A percentile compares a stretch with the other conserved stretches of the same genome.
phyloP scores from a whole-genome alignment of 2,888 invertebrate species.

The Polydrusus tereticollis region DNA sequence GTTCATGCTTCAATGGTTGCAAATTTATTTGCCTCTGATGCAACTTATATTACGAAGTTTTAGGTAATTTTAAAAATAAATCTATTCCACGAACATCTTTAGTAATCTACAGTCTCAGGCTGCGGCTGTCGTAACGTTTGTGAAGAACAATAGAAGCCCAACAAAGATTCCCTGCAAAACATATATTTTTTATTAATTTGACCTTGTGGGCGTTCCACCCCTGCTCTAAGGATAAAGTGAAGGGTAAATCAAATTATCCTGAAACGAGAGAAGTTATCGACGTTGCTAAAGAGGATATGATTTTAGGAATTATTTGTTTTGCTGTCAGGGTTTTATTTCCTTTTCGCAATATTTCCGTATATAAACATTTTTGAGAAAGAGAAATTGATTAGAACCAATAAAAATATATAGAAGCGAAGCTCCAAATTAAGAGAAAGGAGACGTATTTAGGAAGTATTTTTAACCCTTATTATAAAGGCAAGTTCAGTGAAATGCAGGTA shows the following conservation, averaged over 20 bases:
- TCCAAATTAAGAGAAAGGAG: background rate
- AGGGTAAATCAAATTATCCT: slow-evolving; percentile 5
- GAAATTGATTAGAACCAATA: background rate
- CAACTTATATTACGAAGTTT: slow-evolving; percentile 24
- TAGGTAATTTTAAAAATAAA: slow-evolving; percentile 10
- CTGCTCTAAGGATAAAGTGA: slow-evolving; percentile 2
- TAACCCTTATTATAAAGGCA: too few relatives aligned
- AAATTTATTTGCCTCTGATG: slow-evolving; percentile 33
- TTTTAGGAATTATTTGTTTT: slow-evolving; percentile 7
- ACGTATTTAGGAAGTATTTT: too few relatives aligned
- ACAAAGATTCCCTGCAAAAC: too few relatives aligned
- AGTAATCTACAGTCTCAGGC: background rate
- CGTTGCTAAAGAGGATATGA: background rate
- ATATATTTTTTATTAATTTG: background rate
- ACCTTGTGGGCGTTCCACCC: background rate
- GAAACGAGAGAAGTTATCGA: slow-evolving; percentile 4
- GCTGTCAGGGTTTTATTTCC: slow-evolving; percentile 1
- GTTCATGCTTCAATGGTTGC: slow-evolving; percentile 36
- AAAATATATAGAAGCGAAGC: background rate
- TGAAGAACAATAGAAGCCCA: too few relatives aligned
- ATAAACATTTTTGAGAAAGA: background rate
- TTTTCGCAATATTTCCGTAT: background rate
- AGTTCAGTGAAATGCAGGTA: too few relatives aligned
- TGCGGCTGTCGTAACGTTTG: background rate
- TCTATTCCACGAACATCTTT: slow-evolving; percentile 23